A percentile compares a stretch with the other conserved stretches of the same genome.
Evolutionary conservation across 2,113 vertebrate species (phyloP).

Genomic region (Trinectes maculatus): DNA sequence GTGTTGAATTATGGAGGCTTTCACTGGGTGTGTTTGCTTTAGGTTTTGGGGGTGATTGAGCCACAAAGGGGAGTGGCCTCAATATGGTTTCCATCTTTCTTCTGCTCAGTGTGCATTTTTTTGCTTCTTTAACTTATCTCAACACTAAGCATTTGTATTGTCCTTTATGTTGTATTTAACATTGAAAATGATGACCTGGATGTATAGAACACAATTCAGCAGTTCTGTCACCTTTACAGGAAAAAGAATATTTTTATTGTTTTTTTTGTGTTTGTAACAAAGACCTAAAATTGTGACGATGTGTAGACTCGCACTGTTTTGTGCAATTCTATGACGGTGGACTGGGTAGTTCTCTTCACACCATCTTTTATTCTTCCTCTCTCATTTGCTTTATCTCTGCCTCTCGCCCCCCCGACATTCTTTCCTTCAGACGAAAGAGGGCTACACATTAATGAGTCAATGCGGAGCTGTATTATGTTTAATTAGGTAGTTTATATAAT

Average conservation of each 20-base stretch:
- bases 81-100: slow-evolving; percentile 25
- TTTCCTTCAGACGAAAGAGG: slow-evolving; percentile 85
- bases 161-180: neutral
- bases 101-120: slow-evolving; percentile 1
- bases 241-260: slow-evolving; percentile 17
- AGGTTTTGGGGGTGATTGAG: slow-evolving; percentile 53
- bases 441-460: slow-evolving; percentile 96
- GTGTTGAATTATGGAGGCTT: slow-evolving; percentile 76
- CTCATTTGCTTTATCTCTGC: slow-evolving; percentile 54
- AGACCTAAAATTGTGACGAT: slow-evolving; percentile 33
- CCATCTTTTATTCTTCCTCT: slow-evolving; percentile 53
- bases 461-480: slow-evolving; percentile 96
- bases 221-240: slow-evolving; percentile 17
- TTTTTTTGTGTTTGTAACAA: slow-evolving; percentile 43
- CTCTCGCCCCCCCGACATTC: slow-evolving; percentile 44
- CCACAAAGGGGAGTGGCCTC: slow-evolving; percentile 43
- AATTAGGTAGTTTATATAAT: slow-evolving; percentile 99
- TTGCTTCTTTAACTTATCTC: neutral
- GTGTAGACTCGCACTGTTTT: slow-evolving; percentile 11
- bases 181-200: slow-evolving; percentile 9
- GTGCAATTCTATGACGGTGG: slow-evolving; percentile 11
- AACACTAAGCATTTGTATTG: neutral
- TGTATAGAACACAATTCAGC: slow-evolving; percentile 12
- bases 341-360: slow-evolving; percentile 27
- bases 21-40: slow-evolving; percentile 61